Conservation (phyloP, 2,888 invertebrate species). For the Lasioglossum villosulum region DNA sequence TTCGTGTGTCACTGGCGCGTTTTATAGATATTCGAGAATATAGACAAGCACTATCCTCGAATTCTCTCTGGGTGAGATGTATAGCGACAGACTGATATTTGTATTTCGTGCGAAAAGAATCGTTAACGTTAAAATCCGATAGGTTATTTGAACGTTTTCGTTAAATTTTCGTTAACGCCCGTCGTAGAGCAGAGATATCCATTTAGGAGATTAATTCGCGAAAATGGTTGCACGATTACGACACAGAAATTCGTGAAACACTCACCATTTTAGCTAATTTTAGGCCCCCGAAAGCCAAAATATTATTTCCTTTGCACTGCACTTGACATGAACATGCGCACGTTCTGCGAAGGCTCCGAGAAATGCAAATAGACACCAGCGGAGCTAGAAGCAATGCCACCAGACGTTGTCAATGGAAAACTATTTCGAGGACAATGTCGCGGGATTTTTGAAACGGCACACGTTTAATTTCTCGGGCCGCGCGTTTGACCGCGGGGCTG, state of each 20-base stretch:
- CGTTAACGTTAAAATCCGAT: constrained; percentile 58
- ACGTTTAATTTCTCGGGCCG: constrained; percentile 21
- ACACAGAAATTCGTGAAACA: constrained; percentile 27
- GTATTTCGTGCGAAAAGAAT: constrained; percentile 48
- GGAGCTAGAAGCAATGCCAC: constrained; percentile 47
- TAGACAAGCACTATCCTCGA: background rate
- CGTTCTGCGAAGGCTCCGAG: constrained; percentile 66
- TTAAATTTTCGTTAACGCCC: constrained; percentile 19
- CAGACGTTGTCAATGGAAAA: constrained; percentile 55
- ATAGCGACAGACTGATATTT: constrained; percentile 29
- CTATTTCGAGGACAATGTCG: constrained; percentile 36
- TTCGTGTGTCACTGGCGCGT: background rate
- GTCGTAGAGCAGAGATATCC: background rate
- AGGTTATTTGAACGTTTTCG: constrained; percentile 62
- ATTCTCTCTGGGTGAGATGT: background rate
- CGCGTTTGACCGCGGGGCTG: background rate
- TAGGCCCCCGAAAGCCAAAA: constrained; percentile 83
- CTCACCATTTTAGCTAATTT: constrained; percentile 82
- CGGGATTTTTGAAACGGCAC: constrained; percentile 58
- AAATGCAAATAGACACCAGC: constrained; percentile 65
- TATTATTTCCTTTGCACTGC: constrained; percentile 82
- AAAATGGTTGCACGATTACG: background rate
- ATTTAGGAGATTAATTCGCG: background rate
- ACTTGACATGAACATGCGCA: constrained; percentile 82
- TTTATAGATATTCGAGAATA: background rate